Evolutionary conservation across 2,888 invertebrate species (phyloP).

Genomic region (Drosophila subsilvestris): DNA sequence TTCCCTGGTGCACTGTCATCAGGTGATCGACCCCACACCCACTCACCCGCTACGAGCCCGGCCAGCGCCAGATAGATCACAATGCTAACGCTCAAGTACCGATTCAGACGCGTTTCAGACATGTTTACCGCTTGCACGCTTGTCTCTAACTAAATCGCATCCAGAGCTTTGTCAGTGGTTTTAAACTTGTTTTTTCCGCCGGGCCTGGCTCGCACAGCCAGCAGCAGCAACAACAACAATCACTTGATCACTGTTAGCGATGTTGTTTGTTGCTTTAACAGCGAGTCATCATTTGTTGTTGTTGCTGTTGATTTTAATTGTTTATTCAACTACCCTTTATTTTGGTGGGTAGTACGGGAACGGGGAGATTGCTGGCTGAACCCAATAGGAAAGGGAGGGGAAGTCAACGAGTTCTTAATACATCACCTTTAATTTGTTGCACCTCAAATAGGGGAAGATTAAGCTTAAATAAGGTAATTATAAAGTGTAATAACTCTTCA

Average conservation of each 20-base stretch:
- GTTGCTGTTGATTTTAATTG: constrained; percentile 60
- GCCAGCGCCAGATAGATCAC: constrained; percentile 33
- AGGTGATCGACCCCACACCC: background rate
- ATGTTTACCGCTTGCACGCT: constrained; percentile 60
- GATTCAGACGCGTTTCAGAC: constrained; percentile 42
- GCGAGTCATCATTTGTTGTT: constrained; percentile 58
- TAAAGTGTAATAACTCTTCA: too few relatives aligned
- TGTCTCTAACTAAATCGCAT: constrained; percentile 62
- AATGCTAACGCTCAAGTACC: constrained; percentile 35
- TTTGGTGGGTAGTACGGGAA: background rate
- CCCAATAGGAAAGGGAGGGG: too few relatives aligned
- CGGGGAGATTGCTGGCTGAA: background rate
- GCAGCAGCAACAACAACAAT: constrained; percentile 25
- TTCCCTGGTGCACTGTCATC: background rate
- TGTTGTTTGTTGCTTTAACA: constrained; percentile 26
- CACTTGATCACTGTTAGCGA: constrained; percentile 16
- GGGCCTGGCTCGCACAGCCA: constrained; percentile 9
- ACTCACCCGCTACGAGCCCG: constrained; percentile 59
- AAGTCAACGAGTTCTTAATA: background rate
- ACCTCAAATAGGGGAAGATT: too few relatives aligned
- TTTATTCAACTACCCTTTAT: constrained; percentile 40
- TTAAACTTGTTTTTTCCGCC: constrained; percentile 67
- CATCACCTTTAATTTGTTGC: too few relatives aligned
- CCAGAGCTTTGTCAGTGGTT: constrained; percentile 58
- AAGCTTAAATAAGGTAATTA: too few relatives aligned